Base-by-base conservation (phyloP, 2,888 invertebrate genomes). In the Drosophila formosana region DNA sequence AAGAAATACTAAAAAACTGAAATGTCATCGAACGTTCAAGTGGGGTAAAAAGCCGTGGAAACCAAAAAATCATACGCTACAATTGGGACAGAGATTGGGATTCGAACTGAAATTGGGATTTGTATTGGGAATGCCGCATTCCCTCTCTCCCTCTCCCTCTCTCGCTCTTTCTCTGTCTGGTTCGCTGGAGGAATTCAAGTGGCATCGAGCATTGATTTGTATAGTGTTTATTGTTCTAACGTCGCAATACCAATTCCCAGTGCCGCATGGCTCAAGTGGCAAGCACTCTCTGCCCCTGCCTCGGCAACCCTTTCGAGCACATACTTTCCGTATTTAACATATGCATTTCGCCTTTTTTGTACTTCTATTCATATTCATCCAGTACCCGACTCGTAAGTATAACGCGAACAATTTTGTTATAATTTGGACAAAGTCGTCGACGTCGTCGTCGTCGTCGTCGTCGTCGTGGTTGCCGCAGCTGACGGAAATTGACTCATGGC, bases 11-110 rank as follows among this genome's bases (percentile, higher is more conserved):
- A 70, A 65, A 70, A 84, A 88, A 88, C 72, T 77, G 82, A 89
- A 90, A 90, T 90, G 90, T 90, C 90, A 90, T 90, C 90, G 90
- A 90, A 90, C 89, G 88, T 76, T 89, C 72, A 89, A 89, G 89
- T 85, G 75, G 73, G 50, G 74, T 53, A 75, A 61, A 37, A 43
- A 47, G 7, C 60, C 53, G 41, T 61, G 37, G 46, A 58, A 60
- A 66, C 43, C 46, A 52, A 55, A 26, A 60, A 61, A 51, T 52
- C 51, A 56, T 32, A 49, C 55, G 62, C 72, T 60, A 74, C 64
- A 65, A 47, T 66, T 67, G 34, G 51, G 5, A 53, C 18, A 9
- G 25, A 11, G 23, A 45, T 41, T 23, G 30, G 9, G 13, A 13
- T 45, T 45, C 3, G 18, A 41, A 41, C 4, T 18, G 39, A 18